Conservation (phyloP, 2,888 invertebrate species). For the Monochamus alternatus region DNA sequence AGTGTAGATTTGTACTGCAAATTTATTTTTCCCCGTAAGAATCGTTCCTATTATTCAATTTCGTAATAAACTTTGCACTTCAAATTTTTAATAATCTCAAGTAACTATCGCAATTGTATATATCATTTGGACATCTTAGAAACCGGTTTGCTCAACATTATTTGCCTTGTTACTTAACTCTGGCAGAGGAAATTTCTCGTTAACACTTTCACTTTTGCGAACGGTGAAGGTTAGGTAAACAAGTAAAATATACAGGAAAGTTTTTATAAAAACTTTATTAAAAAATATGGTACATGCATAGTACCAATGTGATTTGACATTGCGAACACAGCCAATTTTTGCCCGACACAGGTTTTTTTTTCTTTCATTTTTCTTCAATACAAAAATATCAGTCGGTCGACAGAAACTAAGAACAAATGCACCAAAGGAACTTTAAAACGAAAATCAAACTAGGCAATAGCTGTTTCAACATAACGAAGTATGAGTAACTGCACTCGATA, state of each 20-base stretch:
- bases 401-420: constrained; percentile 32
- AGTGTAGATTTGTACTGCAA: no score
- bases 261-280: constrained; percentile 38
- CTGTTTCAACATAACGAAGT: background rate
- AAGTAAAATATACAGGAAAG: constrained; percentile 7
- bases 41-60: no score
- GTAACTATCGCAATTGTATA: background rate
- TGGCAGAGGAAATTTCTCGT: constrained; percentile 17
- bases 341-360: constrained; percentile 29
- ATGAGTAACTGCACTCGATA: background rate
- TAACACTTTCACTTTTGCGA: constrained; percentile 31
- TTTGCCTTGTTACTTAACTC: constrained; percentile 32
- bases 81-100: no score
- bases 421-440: background rate
- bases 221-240: constrained; percentile 21
- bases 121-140: background rate
- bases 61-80: no score
- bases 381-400: constrained; percentile 25
- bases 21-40: no score
- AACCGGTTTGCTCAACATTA: background rate
- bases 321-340: constrained; percentile 46
- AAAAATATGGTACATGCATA: constrained; percentile 42
- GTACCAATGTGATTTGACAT: constrained; percentile 34
- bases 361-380: constrained; percentile 28
- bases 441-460: background rate